Evolutionary conservation across 2,797 vertebrate species (phyloP).

Genomic region (Spinus pinus): DNA sequence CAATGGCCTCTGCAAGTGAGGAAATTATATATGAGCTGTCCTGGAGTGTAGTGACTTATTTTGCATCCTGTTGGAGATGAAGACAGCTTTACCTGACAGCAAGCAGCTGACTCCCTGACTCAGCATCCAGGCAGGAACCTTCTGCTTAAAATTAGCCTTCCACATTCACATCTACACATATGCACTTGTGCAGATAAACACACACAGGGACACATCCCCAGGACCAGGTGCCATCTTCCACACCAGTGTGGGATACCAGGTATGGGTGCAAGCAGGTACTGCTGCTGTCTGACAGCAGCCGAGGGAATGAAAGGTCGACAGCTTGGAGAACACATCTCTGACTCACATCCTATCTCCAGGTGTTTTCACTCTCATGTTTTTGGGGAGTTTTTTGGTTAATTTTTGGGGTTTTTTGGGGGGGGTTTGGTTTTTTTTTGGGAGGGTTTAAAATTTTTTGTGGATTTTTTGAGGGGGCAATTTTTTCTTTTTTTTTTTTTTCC

Average conservation of each 20-base stretch:
- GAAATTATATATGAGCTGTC: background rate
- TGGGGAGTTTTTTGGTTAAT: background rate
- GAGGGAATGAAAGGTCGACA: background rate
- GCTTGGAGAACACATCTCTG: background rate
- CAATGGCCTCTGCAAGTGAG: background rate
- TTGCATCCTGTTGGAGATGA: background rate
- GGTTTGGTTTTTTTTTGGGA: background rate
- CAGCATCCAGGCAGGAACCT: background rate
- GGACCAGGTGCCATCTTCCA: background rate
- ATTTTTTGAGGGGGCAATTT: background rate
- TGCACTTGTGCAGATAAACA: background rate
- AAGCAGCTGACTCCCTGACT: background rate
- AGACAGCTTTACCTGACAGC: background rate
- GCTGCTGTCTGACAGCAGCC: background rate
- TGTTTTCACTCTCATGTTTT: background rate
- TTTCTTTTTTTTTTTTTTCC: background rate
- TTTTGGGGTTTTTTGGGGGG: background rate
- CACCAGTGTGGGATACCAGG: background rate
- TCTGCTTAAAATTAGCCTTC: background rate
- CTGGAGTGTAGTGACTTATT: background rate
- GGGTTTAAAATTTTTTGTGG: background rate
- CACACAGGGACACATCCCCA: accelerated
- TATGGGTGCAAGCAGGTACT: background rate
- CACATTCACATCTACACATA: background rate
- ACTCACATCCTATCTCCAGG: background rate